phyloP scores from a whole-genome alignment of 2,888 invertebrate genomes.

The Slavum lentiscoides region DNA sequence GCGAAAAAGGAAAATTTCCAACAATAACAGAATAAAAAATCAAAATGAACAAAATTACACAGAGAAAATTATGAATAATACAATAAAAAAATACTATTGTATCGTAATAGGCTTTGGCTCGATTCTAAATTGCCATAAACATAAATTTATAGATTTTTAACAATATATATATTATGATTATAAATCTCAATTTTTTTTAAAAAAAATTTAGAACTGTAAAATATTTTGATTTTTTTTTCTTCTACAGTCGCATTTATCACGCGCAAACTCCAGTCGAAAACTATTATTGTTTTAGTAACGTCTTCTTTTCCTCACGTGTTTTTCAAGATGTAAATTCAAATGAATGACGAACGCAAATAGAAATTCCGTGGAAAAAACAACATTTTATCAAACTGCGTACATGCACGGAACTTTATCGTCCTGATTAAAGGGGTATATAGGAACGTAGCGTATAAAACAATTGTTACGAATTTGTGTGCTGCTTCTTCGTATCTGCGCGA shows the following conservation, averaged over 20 bases:
- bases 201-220: too few relatives aligned
- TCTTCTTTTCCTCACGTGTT: background rate
- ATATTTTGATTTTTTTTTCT: too few relatives aligned
- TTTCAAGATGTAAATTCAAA: background rate
- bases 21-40: too few relatives aligned
- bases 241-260: background rate
- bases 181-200: too few relatives aligned
- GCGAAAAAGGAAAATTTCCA: too few relatives aligned
- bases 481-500: background rate
- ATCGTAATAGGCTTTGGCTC: too few relatives aligned
- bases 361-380: background rate
- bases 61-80: too few relatives aligned
- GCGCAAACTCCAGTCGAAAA: background rate
- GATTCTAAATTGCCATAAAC: too few relatives aligned
- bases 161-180: too few relatives aligned
- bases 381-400: conserved; percentile 1
- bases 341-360: background rate
- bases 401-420: background rate
- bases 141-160: too few relatives aligned
- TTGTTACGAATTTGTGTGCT: background rate
- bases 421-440: conserved; percentile 6
- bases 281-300: background rate
- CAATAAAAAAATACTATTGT: too few relatives aligned
- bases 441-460: background rate
- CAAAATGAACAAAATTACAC: too few relatives aligned